Evolutionary conservation across 2,113 vertebrate genomes (phyloP).

Genomic region (Albula glossodonta): DNA sequence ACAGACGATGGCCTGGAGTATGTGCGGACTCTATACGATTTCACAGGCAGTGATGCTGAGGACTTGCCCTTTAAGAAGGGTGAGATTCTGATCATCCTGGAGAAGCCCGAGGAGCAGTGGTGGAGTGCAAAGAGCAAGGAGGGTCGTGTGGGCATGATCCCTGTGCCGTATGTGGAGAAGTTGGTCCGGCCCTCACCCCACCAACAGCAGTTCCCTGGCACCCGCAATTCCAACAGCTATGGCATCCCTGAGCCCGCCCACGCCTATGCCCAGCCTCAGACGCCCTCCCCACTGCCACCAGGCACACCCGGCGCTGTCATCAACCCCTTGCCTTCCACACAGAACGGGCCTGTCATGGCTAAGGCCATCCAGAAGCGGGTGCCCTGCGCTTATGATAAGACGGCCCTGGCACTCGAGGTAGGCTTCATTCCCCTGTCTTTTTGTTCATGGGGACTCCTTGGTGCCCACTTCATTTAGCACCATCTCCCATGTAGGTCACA

Average conservation of each 20-base stretch:
- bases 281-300: constrained; percentile 64
- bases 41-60: constrained; percentile 93
- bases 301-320: constrained; percentile 81
- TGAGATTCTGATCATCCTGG: constrained; percentile 89
- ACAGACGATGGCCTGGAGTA: constrained; percentile 89
- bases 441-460: too few relatives aligned
- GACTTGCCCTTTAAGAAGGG: constrained; percentile 97
- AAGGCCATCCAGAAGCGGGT: constrained; percentile 98
- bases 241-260: constrained; percentile 97
- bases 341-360: constrained; percentile 96
- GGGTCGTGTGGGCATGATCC: constrained; percentile 93
- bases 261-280: constrained; percentile 92
- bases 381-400: constrained; percentile 98
- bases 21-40: constrained; percentile 97
- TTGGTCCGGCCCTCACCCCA: constrained; percentile 76
- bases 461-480: neutral
- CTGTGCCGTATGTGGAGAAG: constrained; percentile 97
- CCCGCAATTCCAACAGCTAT: constrained; percentile 95
- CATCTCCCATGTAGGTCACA: neutral
- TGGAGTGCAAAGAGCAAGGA: constrained; percentile 98
- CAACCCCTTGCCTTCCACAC: constrained; percentile 83
- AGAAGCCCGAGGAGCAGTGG: constrained; percentile 99
- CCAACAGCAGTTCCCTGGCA: constrained; percentile 81
- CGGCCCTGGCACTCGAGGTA: constrained; percentile 95
- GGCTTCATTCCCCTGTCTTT: neutral